These are phyloP conservation scores for Calephelis virginiensis DNA, from an alignment of 1,140 invertebrate species.

Conservation along the genomic window DNA sequence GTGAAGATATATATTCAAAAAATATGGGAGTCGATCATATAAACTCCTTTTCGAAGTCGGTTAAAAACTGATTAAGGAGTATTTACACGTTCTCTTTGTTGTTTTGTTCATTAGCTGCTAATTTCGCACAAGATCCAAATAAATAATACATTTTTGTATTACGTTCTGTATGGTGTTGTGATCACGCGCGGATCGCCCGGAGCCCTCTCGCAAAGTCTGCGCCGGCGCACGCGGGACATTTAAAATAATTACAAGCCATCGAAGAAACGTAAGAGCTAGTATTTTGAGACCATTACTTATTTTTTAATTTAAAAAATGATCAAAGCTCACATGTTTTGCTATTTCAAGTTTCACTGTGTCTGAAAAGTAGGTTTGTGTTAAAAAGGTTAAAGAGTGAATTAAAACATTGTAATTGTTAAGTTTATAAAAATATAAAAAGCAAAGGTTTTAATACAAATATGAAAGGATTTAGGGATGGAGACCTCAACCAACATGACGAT, in stretches of 20 bases:
- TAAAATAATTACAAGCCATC: slow-evolving; percentile 78
- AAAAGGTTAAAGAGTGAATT: no score
- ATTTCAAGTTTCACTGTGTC: slow-evolving; percentile 43
- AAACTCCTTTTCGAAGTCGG: no score
- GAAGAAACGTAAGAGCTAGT: slow-evolving; percentile 73
- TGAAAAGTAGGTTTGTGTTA: slow-evolving; percentile 10
- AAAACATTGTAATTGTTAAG: no score
- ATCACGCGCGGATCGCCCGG: slow-evolving; percentile 56
- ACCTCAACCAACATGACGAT: no score
- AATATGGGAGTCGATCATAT: no score
- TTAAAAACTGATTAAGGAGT: no score
- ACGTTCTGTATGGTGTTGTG: slow-evolving; percentile 64
- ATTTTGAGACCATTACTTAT: slow-evolving; percentile 77
- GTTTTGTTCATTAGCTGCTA: slow-evolving; percentile 1
- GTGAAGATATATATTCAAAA: no score
- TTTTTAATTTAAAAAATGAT: slow-evolving; percentile 75
- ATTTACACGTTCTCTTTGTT: not conserved
- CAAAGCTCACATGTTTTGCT: slow-evolving; percentile 46
- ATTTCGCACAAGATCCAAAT: slow-evolving; percentile 29
- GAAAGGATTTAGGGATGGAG: no score
- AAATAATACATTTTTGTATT: slow-evolving; percentile 37
- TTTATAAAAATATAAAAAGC: no score
- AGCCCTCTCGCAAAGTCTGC: slow-evolving; percentile 43
- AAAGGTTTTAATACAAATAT: no score
- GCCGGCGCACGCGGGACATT: slow-evolving; percentile 69